phyloP scores from a whole-genome alignment of 2,797 vertebrate species.

The Centroberyx gerrardi region DNA sequence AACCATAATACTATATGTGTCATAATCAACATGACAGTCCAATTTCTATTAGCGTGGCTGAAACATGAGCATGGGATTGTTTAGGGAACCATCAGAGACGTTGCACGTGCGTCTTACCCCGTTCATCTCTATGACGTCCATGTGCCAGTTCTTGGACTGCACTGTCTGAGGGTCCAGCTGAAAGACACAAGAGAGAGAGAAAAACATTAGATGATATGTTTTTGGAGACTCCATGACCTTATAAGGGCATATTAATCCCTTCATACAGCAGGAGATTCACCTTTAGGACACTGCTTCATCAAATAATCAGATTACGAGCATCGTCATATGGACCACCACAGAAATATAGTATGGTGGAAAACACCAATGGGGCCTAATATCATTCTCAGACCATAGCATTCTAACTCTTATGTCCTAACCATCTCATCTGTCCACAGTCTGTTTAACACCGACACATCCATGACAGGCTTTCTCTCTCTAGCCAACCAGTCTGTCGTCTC shows the following conservation, averaged over 20 bases:
- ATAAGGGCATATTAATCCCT: slow-evolving; percentile 18
- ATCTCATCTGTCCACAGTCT: neutral
- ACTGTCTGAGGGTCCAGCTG: slow-evolving; percentile 97
- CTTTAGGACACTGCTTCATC: slow-evolving; percentile 1
- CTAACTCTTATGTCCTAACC: neutral
- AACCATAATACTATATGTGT: slow-evolving; percentile 4
- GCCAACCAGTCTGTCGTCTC: neutral
- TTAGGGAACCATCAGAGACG: neutral
- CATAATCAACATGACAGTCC: neutral
- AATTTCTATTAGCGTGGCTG: neutral
- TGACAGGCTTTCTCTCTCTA: neutral
- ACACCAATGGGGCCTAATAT: neutral
- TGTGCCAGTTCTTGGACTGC: slow-evolving; percentile 98
- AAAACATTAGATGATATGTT: neutral
- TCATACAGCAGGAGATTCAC: neutral
- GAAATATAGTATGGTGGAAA: neutral
- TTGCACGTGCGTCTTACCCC: slow-evolving; percentile 90
- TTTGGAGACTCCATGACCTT: neutral
- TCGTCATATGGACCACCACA: neutral
- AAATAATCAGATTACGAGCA: neutral
- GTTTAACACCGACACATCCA: neutral
- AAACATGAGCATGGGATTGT: neutral
- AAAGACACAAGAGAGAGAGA: slow-evolving; percentile 70
- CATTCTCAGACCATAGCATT: neutral
- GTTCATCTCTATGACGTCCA: slow-evolving; percentile 99